phyloP scores from a whole-genome alignment of 2,113 vertebrate genomes.

The Lophius piscatorius region DNA sequence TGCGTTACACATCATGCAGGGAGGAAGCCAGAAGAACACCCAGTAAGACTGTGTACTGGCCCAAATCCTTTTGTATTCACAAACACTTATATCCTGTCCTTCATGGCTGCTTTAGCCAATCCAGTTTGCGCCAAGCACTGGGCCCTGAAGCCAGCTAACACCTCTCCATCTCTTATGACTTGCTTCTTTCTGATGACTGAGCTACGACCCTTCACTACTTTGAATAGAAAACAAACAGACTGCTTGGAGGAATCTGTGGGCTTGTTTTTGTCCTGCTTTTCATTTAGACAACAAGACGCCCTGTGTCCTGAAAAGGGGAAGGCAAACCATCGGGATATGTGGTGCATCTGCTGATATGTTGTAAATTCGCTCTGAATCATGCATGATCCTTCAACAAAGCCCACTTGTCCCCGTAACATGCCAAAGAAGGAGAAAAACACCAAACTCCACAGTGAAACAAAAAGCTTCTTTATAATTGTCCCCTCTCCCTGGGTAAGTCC shows the following conservation, averaged over 20 bases:
- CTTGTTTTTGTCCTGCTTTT: slow-evolving; percentile 69
- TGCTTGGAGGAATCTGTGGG: slow-evolving; percentile 51
- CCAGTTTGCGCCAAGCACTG: slow-evolving; percentile 5
- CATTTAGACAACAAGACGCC: slow-evolving; percentile 70
- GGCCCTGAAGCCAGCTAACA: slow-evolving; percentile 10
- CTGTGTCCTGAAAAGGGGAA: slow-evolving; percentile 70
- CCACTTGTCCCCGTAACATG: slow-evolving; percentile 45
- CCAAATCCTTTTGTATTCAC: slow-evolving; percentile 36
- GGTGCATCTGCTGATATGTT: slow-evolving; percentile 75
- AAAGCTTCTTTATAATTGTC: slow-evolving; percentile 9
- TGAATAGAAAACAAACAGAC: slow-evolving; percentile 67
- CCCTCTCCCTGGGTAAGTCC: background rate
- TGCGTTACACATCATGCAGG: background rate
- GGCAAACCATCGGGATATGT: slow-evolving; percentile 60
- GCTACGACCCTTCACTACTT: slow-evolving; percentile 55
- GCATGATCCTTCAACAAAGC: slow-evolving; percentile 64
- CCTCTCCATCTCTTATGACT: slow-evolving; percentile 2
- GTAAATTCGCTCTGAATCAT: slow-evolving; percentile 59
- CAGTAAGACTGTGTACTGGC: slow-evolving; percentile 17
- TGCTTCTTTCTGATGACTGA: slow-evolving; percentile 39
- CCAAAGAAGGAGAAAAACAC: slow-evolving; percentile 40
- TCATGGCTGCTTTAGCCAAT: slow-evolving; percentile 10
- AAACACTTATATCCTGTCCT: slow-evolving; percentile 13
- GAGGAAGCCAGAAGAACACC: background rate
- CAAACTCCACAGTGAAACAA: slow-evolving; percentile 30